Base-by-base conservation (phyloP, 2,797 vertebrate species). In the Prionace glauca region DNA sequence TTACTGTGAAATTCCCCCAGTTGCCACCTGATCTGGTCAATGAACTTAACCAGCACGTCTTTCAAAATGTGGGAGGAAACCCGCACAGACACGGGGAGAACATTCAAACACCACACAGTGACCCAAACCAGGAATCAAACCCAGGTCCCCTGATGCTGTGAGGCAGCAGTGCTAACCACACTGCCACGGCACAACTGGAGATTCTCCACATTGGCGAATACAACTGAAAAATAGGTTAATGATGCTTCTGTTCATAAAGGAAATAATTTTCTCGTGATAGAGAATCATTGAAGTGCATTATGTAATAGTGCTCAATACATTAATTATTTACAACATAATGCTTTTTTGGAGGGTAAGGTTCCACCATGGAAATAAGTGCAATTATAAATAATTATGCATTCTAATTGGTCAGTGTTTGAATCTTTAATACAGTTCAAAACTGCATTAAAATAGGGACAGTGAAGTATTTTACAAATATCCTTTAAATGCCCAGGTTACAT, bases 351-450 rank as follows among this genome's bases (percentile, higher is more conserved):
- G 18, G 36, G 41, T 74, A 32, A 87, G 29, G 29, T 87, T 22
- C 45, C 45, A 87, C 1, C 18, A 87, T 24, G n/a, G 81, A 50
- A 50, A 87, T 24, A 50, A 9, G 22, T 45, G 45, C 45, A 86
- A 22, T 87, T 41, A 50, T 50, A 87, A 87, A 24, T 45, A 87
- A 87, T 87, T 50, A 87, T 86, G 81, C 81, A 86, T 87, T 87
- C 45, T 87, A 87, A 50, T 87, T 87, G 24, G 24, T 45, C 18
- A 24, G 1, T 24, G 2, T 87, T 87, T 87, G 8, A 87, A 50
- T 87, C 5, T 87, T 50, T 87, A 26, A 87, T 45, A 87, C 45
- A 45, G 45, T 50, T 87, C 84, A 87, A 22, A 87, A 50, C 45
- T 87, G 45, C 84, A 45, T 56, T 87, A 50, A 87, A 50, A 50